A percentile compares a stretch with the other conserved stretches of the same genome.
These are phyloP conservation scores for Elephas maximus DNA, from an alignment of 2,113 vertebrate genomes.

Conservation along the genomic window DNA sequence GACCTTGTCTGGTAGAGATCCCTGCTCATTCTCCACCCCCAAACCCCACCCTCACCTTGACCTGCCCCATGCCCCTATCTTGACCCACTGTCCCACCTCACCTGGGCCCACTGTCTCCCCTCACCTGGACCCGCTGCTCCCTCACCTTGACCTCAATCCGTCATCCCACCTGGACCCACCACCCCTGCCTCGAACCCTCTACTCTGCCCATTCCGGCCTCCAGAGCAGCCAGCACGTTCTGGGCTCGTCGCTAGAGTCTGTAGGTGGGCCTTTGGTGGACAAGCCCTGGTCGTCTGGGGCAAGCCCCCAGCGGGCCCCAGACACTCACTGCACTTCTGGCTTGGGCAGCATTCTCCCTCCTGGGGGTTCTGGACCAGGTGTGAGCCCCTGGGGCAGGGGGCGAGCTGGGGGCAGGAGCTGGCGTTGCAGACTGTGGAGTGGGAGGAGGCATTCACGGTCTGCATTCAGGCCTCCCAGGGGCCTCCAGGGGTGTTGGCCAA, in stretches of 20 bases:
- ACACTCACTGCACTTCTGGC: constrained; percentile 87
- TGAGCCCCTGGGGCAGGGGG: constrained; percentile 83
- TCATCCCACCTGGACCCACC: neutral
- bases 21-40: too few species aligned
- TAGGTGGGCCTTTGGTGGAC: too few species aligned
- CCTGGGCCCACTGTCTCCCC: too few species aligned
- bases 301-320: neutral
- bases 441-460: neutral
- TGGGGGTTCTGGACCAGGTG: constrained; percentile 1
- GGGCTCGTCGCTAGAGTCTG: accelerated
- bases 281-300: too few species aligned
- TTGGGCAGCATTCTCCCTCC: constrained; percentile 85
- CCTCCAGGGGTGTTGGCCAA: accelerated
- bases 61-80: accelerated
- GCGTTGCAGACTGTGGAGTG: constrained; percentile 85
- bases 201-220: accelerated
- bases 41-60: neutral
- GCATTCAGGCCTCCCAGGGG: accelerated
- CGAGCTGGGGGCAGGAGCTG: constrained; percentile 78
- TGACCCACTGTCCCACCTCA: too few species aligned
- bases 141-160: too few species aligned
- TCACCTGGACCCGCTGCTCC: too few species aligned
- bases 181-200: neutral
- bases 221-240: accelerated
- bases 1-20: neutral